Evolutionary conservation across 2,113 vertebrate species (phyloP).

Genomic region (Octodon degus): DNA sequence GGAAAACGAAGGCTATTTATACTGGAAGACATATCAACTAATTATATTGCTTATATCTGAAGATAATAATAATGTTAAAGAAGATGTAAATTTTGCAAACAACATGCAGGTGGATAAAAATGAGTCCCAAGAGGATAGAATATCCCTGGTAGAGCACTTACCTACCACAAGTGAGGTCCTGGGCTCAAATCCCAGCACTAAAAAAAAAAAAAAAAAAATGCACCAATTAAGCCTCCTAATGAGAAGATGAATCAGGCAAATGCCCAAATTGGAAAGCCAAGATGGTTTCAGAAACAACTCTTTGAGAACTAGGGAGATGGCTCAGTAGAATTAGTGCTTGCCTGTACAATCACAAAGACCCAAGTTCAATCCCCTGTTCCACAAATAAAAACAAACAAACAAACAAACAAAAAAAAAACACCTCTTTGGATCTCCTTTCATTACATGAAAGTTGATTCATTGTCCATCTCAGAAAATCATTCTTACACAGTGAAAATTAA

Average conservation of each 20-base stretch:
- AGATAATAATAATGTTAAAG: background rate
- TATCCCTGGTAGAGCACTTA: background rate
- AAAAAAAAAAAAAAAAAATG: background rate
- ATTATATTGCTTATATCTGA: background rate
- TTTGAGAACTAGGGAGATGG: background rate
- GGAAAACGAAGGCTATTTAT: background rate
- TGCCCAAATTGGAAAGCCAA: background rate
- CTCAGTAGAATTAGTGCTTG: no score
- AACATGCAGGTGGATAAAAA: constrained; percentile 28
- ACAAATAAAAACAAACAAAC: no score
- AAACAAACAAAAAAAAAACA: background rate
- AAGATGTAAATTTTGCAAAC: background rate
- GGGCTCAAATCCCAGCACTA: background rate
- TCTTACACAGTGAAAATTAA: constrained; percentile 35
- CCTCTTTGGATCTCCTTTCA: background rate
- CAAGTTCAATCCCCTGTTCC: no score
- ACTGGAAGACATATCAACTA: background rate
- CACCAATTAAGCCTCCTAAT: background rate
- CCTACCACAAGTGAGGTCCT: background rate
- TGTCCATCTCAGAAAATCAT: background rate
- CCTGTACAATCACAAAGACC: no score
- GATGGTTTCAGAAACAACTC: background rate
- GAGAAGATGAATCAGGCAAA: background rate
- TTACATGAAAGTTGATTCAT: background rate
- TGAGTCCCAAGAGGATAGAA: background rate